Base-by-base conservation (phyloP, 2,113 vertebrate genomes). In the Monopterus albus region DNA sequence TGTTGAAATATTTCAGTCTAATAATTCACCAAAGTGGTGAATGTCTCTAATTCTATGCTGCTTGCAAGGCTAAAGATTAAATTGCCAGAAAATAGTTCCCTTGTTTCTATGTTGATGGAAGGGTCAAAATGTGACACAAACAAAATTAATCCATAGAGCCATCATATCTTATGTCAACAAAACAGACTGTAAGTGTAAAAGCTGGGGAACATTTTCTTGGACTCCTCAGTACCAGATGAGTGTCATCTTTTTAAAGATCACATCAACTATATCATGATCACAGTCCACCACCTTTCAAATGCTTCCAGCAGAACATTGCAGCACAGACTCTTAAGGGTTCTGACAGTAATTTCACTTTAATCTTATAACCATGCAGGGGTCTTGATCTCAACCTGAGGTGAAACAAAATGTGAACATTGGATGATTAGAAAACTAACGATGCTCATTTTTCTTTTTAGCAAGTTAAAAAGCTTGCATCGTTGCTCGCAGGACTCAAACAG, bases 381-480 rank as follows among this genome's bases (percentile, higher is more conserved):
- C n/a, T 51, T 29, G 39, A 45, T 49, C 6, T 51, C 4, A 58
- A 46, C 35, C 43, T 58, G 23, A 55, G 42, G 35, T 25, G 3
- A 2, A 43, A 26, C 15, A 18, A 51, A 50, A 14, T 40, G 31
- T 31, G 33, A 7, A 57, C n/a, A 20, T 7, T 20, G 28, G 35
- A 46, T 56, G 49, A 50, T 21, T 33, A n/a, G 28, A 3, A 51
- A 56, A 49, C n/a, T 3, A 47, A 69, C 57, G 10, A 45, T 26
- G 23, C 18, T 21, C 18, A 21, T 64, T 31, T 47, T 9, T 45
- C 14, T 36, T n/a, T n/a, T n/a, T n/a, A n/a, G n/a, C n/a, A n/a
- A n/a, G n/a, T n/a, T n/a, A n/a, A n/a, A n/a, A n/a, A n/a, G n/a
- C n/a, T n/a, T n/a, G n/a, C n/a, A n/a, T n/a, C n/a, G n/a, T n/a